Base-by-base conservation (phyloP, 2,113 vertebrate genomes). In the Oenanthe melanoleuca region DNA sequence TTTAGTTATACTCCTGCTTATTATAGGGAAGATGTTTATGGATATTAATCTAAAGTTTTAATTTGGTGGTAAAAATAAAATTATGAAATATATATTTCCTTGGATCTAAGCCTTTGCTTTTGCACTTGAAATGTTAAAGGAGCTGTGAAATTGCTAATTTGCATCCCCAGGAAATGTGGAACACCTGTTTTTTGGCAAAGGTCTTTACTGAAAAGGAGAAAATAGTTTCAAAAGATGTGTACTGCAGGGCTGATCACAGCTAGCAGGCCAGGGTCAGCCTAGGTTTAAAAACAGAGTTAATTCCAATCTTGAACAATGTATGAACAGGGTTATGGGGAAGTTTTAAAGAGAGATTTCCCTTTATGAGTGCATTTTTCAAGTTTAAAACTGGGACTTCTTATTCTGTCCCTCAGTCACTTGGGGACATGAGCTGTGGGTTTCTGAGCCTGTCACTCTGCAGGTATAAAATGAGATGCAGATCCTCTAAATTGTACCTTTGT, bases 41-140 rank as follows among this genome's bases (percentile, higher is more conserved):
- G 13, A 50, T 60, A 65, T 65, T 67, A 57, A 44, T 34, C 24
- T 55, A 60, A 37, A 66, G 26, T 63, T 93, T 85, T 40, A 37
- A 50, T 71, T 47, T 50, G 24, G 16, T 81, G 38, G 14, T 70
- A 69, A 77, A 88, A 86, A 44, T 37, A 71, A 77, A 80, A 83
- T 49, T 67, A 60, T 19, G 29, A 81, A 33, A 53, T 49, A 50
- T 4, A 1, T 40, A 22, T 74, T 86, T 87, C 15, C 24, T 67
- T 79, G 70, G 40, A 74, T 42, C 17, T 38, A 55, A 56, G 66
- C 60, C 81, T 65, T 93, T 78, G 22, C 14, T 40, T 95, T 92
- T 80, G 22, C n/a, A 73, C 38, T 95, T 88, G n/a, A 91, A 83
- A 85, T 90, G 25, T 90, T 95, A 88, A 86, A 90, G n/a, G 37